Percentiles rank a stretch among this genome's conserved stretches.
Conservation (phyloP, 2,113 vertebrate species). For the Notechis scutatus region DNA sequence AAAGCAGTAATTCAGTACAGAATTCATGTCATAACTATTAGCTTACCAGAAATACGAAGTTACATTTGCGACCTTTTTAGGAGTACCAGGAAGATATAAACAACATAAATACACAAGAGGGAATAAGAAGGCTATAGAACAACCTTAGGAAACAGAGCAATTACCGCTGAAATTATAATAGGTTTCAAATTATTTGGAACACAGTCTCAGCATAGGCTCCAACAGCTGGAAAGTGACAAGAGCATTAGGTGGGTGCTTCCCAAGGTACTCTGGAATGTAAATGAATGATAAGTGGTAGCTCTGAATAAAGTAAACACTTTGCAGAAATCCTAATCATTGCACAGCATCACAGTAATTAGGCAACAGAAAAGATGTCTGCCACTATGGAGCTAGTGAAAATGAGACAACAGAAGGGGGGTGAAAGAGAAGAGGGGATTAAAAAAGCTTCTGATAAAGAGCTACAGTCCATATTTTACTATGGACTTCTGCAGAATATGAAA, state of each 20-base stretch:
- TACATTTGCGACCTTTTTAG: neutral
- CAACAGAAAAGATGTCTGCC: neutral
- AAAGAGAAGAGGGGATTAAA: neutral
- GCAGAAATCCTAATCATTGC: neutral
- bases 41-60: neutral
- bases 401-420: neutral
- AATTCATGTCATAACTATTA: neutral
- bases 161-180: neutral
- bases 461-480: neutral
- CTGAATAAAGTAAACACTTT: neutral
- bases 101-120: neutral
- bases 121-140: neutral
- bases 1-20: neutral
- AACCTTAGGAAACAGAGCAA: neutral
- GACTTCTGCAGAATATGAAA: neutral
- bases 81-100: neutral
- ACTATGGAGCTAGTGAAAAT: neutral
- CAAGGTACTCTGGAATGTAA: neutral
- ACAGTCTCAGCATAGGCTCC: neutral
- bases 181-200: neutral
- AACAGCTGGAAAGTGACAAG: neutral
- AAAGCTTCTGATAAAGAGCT: neutral
- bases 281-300: neutral
- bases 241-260: neutral
- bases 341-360: neutral